Conservation (phyloP, 2,888 invertebrate genomes). For the Pteria penguin region DNA sequence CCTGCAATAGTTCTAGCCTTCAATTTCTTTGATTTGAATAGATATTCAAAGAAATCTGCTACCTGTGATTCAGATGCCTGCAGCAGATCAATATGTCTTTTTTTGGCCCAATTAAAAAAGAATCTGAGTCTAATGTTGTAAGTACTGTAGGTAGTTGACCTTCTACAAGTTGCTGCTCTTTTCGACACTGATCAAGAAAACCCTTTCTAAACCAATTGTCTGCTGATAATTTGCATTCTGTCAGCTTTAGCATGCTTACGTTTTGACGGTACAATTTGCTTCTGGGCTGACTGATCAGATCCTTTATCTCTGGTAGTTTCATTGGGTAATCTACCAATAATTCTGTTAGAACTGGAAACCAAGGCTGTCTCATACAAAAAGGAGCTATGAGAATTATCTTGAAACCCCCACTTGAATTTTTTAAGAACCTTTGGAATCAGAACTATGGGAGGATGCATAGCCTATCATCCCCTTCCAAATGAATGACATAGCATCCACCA, state of each 20-base stretch:
- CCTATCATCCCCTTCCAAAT: slow-evolving; percentile 10
- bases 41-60: slow-evolving; percentile 4
- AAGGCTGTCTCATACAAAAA: neutral
- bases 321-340: neutral
- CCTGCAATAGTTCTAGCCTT: slow-evolving; percentile 12
- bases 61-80: slow-evolving; percentile 7
- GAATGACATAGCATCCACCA: neutral
- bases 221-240: slow-evolving; percentile 7
- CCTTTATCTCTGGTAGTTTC: neutral
- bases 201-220: neutral
- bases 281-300: neutral
- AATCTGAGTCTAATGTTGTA: slow-evolving; percentile 8
- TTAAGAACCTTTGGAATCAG: neutral
- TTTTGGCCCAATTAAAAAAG: neutral
- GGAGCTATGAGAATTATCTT: neutral
- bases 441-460: slow-evolving; percentile 1
- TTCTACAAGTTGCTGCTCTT: neutral
- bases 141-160: neutral
- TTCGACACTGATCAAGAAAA: slow-evolving; percentile 9
- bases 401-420: neutral
- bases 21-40: slow-evolving; percentile 1
- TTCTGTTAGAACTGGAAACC: neutral
- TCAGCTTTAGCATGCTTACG: slow-evolving; percentile 9
- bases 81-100: neutral
- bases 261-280: neutral